Conservation (phyloP, 53 echinoderm and acorn worm species). For the Mesocentrotus franciscanus region DNA sequence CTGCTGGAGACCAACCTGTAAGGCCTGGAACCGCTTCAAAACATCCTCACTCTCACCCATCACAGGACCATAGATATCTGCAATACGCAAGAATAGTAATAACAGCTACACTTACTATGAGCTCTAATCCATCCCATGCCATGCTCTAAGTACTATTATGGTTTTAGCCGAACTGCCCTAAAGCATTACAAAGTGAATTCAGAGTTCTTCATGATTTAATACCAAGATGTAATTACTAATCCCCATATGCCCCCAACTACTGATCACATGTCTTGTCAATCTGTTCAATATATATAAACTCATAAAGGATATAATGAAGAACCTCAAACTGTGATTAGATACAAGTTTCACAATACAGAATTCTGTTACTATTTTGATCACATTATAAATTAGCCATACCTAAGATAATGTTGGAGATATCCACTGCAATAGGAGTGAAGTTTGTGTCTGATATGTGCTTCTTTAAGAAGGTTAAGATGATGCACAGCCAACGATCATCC, state of each 20-base stretch:
- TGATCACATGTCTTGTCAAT: too few relatives aligned
- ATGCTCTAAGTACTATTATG: too few relatives aligned
- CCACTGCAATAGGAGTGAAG: conserved; percentile 79
- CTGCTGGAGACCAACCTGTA: conserved; percentile 73
- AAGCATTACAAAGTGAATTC: too few relatives aligned
- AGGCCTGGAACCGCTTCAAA: conserved; percentile 72
- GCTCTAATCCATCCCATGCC: too few relatives aligned
- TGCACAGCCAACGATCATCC: conserved; percentile 86
- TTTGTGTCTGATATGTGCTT: conserved; percentile 87
- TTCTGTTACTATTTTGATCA: background rate
- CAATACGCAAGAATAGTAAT: background rate
- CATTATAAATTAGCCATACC: conserved; percentile 64
- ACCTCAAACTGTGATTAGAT: background rate
- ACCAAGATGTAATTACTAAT: too few relatives aligned
- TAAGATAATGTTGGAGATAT: conserved; percentile 84
- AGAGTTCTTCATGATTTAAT: background rate
- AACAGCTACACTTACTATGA: background rate
- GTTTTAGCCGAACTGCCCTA: too few relatives aligned
- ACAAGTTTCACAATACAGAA: background rate
- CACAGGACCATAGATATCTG: conserved; percentile 93
- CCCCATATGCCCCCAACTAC: too few relatives aligned
- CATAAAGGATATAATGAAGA: too few relatives aligned
- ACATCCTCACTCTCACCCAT: conserved; percentile 79
- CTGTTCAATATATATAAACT: too few relatives aligned
- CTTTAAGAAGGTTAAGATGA: conserved; percentile 85